phyloP scores from a whole-genome alignment of 2,888 invertebrate species.

The Platycheirus albimanus region DNA sequence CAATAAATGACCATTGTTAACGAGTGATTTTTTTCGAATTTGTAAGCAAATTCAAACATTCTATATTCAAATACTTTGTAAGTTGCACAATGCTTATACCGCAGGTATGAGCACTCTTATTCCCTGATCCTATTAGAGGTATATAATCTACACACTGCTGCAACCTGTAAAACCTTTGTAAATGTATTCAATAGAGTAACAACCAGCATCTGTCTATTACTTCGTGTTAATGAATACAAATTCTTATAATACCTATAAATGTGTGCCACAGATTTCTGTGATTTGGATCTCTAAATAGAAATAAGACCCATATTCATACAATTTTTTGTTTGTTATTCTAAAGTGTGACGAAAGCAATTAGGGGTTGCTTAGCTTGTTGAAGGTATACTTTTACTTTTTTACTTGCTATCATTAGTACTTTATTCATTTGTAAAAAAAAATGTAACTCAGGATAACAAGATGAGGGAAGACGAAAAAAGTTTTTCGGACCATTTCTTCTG shows the following conservation, averaged over 20 bases:
- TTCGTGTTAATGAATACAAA: conserved; percentile 36
- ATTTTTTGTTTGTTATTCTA: background rate
- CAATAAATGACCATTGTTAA: too few species aligned
- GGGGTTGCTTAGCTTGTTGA: conserved; percentile 19
- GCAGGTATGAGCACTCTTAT: too few species aligned
- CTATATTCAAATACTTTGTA: too few species aligned
- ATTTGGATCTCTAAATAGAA: conserved; percentile 30
- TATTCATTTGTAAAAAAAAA: conserved; percentile 4
- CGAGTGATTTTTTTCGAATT: too few species aligned
- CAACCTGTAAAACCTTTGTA: conserved; percentile 14
- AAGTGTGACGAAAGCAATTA: conserved; percentile 28
- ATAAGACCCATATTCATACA: conserved; percentile 2
- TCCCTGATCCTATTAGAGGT: too few species aligned
- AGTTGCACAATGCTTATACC: too few species aligned
- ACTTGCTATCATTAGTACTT: too few species aligned
- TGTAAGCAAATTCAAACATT: too few species aligned
- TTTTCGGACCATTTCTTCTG: too few species aligned
- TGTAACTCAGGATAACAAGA: too few species aligned
- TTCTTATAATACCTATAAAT: too few species aligned
- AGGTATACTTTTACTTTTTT: background rate
- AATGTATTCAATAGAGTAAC: conserved; percentile 14
- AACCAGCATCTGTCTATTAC: conserved; percentile 37
- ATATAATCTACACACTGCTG: conserved; percentile 29
- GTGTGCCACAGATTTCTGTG: conserved; percentile 25
- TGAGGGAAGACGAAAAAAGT: too few species aligned